Evolutionary conservation across 2,797 vertebrate species (phyloP).

Genomic region (Meriones psammophilus): DNA sequence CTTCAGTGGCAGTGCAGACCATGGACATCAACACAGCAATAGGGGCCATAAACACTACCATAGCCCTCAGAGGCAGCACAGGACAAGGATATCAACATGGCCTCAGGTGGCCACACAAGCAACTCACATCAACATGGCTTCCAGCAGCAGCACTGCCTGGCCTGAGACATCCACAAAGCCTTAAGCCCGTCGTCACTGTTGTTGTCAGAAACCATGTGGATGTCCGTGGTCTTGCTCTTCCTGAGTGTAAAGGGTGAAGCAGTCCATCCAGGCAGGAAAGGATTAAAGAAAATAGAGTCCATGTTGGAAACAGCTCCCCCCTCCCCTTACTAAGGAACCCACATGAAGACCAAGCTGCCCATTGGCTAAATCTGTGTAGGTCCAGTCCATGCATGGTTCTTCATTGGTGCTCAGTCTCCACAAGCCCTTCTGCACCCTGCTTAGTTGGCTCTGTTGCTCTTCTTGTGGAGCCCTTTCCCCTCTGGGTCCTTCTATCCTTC

Average conservation of each 20-base stretch:
- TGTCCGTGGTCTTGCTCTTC: background rate
- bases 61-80: background rate
- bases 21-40: background rate
- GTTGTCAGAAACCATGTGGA: background rate
- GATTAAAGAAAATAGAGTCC: no score
- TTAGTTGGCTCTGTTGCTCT: no score
- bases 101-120: background rate
- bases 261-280: no score
- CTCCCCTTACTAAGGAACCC: no score
- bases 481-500: no score
- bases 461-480: no score
- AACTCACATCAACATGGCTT: background rate
- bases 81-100: background rate
- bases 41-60: background rate
- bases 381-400: no score
- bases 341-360: no score
- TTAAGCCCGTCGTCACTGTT: background rate
- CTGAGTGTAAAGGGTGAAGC: background rate
- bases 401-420: no score
- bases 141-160: background rate
- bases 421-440: no score
- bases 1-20: background rate
- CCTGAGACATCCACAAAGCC: background rate
- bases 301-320: no score
- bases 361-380: no score